Evolutionary conservation across 1,140 invertebrate species (phyloP).

Genomic region (Portunus trituberculatus): DNA sequence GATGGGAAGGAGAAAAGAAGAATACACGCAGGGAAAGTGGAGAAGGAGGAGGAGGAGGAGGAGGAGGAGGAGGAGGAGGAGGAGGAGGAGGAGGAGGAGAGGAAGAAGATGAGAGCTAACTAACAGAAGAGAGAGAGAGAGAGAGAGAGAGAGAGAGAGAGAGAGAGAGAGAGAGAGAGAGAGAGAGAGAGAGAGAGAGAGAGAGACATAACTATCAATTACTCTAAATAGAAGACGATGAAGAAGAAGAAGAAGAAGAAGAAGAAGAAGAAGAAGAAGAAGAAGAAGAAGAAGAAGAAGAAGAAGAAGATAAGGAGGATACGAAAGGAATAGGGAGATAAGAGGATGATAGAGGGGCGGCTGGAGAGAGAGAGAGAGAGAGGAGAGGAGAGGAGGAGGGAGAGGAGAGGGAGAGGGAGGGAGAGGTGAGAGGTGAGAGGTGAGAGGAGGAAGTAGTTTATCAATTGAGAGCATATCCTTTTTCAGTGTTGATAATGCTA

Average conservation of each 20-base stretch:
- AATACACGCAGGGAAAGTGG: not conserved
- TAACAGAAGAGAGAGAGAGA: not conserved
- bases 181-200: not conserved
- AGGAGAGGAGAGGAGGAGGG: too few relatives aligned
- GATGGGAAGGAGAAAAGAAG: not conserved
- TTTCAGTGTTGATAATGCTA: too few relatives aligned
- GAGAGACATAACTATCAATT: not conserved
- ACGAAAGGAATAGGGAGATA: not conserved
- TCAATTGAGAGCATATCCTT: too few relatives aligned
- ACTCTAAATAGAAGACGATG: not conserved
- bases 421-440: too few relatives aligned
- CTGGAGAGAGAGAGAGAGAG: too few relatives aligned
- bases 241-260: not conserved
- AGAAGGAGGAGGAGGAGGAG: not conserved
- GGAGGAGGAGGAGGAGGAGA: not conserved
- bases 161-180: not conserved
- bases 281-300: not conserved
- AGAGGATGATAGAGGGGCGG: not conserved
- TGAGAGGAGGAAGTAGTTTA: too few relatives aligned
- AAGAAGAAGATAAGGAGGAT: not conserved
- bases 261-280: not conserved
- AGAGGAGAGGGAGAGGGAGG: too few relatives aligned
- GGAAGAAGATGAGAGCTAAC: not conserved
- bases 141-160: not conserved
- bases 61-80: not conserved